Conservation (phyloP, 2,797 vertebrate species). For the Xenops minutus region DNA sequence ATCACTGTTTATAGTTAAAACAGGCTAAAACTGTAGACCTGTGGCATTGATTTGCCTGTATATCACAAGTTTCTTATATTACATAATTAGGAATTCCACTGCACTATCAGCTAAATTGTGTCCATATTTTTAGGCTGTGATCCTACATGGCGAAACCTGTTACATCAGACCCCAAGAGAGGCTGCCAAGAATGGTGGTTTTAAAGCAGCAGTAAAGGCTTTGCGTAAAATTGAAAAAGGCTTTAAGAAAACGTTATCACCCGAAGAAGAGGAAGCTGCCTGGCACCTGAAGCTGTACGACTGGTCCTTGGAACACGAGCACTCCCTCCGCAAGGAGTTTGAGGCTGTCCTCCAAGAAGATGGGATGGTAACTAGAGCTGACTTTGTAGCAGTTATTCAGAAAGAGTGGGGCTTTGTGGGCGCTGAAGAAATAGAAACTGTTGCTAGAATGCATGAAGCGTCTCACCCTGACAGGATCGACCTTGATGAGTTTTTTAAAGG, state of each 20-base stretch:
- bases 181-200: constrained; percentile 82
- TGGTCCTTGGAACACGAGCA: constrained; percentile 86
- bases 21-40: neutral
- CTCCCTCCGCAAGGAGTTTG: constrained; percentile 72
- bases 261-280: neutral
- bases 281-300: constrained; percentile 80
- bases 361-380: constrained; percentile 71
- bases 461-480: constrained; percentile 68
- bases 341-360: constrained; percentile 46
- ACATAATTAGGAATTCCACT: neutral
- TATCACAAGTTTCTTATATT: neutral
- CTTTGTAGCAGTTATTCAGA: constrained; percentile 78
- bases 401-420: constrained; percentile 70
- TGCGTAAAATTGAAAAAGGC: constrained; percentile 79
- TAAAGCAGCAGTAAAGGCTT: constrained; percentile 81
- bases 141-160: constrained; percentile 84
- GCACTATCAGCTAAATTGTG: neutral
- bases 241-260: constrained; percentile 65
- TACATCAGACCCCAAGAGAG: constrained; percentile 78
- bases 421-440: constrained; percentile 68
- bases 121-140: constrained; percentile 83
- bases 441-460: constrained; percentile 75
- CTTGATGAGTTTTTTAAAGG: constrained; percentile 88
- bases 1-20: neutral
- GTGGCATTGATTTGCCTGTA: neutral